Percentiles rank a stretch among this genome's conserved stretches.
Evolutionary conservation across 2,888 invertebrate species (phyloP).

Genomic region (Caenorhabditis panamensis): DNA sequence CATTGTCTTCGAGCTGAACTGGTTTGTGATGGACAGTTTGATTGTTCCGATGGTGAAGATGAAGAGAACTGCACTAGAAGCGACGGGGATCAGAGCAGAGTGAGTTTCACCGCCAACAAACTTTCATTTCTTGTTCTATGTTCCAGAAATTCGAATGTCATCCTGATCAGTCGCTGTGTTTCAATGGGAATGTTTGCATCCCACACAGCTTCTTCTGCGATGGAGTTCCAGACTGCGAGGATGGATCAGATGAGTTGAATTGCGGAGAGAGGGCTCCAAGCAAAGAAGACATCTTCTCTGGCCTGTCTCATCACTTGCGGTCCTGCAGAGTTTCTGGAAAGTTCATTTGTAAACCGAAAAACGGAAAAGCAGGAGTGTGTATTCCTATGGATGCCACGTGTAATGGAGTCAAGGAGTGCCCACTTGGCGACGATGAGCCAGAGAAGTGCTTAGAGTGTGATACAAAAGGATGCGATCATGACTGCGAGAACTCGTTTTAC

Average conservation of each 20-base stretch:
- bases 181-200: slow-evolving; percentile 59
- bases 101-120: background rate
- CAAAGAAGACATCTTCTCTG: slow-evolving; percentile 31
- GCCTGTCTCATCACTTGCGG: slow-evolving; percentile 26
- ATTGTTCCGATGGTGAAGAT: slow-evolving; percentile 68
- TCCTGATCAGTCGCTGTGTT: slow-evolving; percentile 35
- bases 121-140: too few species aligned
- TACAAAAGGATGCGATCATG: slow-evolving; percentile 53
- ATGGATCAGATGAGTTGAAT: slow-evolving; percentile 66
- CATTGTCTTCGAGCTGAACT: slow-evolving; percentile 59
- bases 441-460: slow-evolving; percentile 67
- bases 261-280: slow-evolving; percentile 16
- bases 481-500: slow-evolving; percentile 54
- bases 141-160: slow-evolving; percentile 31
- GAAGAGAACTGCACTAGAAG: slow-evolving; percentile 57
- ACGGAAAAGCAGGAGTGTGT: slow-evolving; percentile 48
- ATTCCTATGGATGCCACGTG: slow-evolving; percentile 73
- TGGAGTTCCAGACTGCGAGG: slow-evolving; percentile 64
- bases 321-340: slow-evolving; percentile 26
- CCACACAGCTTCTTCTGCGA: slow-evolving; percentile 69
- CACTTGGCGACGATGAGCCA: slow-evolving; percentile 81
- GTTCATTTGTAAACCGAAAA: slow-evolving; percentile 27
- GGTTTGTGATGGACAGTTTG: slow-evolving; percentile 65
- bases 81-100: background rate
- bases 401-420: slow-evolving; percentile 81